Percentiles rank a stretch among this genome's conserved stretches.
Conservation (phyloP, 2,888 invertebrate genomes). For the Furcula furcula region DNA sequence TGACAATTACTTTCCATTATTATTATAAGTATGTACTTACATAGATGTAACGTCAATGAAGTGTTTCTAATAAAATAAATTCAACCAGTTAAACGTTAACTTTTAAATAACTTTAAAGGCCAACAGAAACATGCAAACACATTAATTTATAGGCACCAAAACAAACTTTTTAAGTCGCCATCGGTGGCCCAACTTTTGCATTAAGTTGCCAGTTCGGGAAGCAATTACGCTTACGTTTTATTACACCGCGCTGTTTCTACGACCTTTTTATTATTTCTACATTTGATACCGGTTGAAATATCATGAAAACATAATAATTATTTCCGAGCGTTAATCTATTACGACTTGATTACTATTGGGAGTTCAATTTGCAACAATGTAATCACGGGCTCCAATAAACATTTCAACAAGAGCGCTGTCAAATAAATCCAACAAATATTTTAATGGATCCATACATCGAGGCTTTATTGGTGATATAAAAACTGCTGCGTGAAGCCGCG, state of each 20-base stretch:
- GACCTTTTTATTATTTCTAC: constrained; percentile 36
- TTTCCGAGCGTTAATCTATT: constrained; percentile 27
- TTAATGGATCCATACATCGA: constrained; percentile 71
- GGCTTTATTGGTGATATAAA: constrained; percentile 73
- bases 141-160: constrained; percentile 73
- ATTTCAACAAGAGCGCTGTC: constrained; percentile 67
- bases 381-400: constrained; percentile 59
- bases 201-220: constrained; percentile 57
- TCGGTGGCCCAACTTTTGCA: constrained; percentile 69
- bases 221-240: constrained; percentile 66
- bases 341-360: constrained; percentile 47
- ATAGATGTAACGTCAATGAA: too few relatives aligned
- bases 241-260: constrained; percentile 43
- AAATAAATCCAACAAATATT: constrained; percentile 78
- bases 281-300: constrained; percentile 5
- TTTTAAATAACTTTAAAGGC: constrained; percentile 45
- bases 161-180: constrained; percentile 68
- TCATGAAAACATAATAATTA: constrained; percentile 5
- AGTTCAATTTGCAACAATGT: constrained; percentile 73
- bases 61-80: too few relatives aligned
- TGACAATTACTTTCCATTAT: too few relatives aligned
- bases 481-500: constrained; percentile 45
- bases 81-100: constrained; percentile 14
- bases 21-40: too few relatives aligned
- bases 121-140: constrained; percentile 65